A percentile compares a stretch with the other conserved stretches of the same genome.
phyloP scores from a whole-genome alignment of 2,888 invertebrate species.

The Gastracanthus pulcherrimus region DNA sequence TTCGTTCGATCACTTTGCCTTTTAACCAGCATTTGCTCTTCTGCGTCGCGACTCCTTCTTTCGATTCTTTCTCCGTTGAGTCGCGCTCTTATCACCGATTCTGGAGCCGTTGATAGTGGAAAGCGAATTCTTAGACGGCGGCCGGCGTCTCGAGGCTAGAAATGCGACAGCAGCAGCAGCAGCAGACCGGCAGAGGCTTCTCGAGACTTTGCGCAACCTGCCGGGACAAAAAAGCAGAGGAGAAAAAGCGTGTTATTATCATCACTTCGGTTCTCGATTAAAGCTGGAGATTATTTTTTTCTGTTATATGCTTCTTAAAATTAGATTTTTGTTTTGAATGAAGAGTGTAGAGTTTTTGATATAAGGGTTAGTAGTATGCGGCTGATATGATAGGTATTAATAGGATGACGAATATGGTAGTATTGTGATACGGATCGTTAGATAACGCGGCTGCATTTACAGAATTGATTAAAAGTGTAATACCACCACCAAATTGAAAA shows the following conservation, averaged over 20 bases:
- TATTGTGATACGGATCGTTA: too few species aligned
- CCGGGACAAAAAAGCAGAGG: slow-evolving; percentile 16
- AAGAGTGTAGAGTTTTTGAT: not conserved
- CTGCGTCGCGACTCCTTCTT: too few species aligned
- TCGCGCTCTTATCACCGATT: too few species aligned
- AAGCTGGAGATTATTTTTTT: not conserved
- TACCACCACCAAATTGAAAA: too few species aligned
- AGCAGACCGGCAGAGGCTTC: not conserved
- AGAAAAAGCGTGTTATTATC: not conserved
- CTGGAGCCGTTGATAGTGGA: not conserved
- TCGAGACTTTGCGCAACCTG: slow-evolving; percentile 38
- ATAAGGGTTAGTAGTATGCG: not conserved
- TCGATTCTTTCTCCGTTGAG: not conserved
- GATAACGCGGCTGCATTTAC: not conserved
- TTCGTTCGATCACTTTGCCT: not conserved
- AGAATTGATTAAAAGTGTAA: too few species aligned
- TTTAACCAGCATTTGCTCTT: not conserved
- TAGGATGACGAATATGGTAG: too few species aligned
- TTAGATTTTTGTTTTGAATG: not conserved
- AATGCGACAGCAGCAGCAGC: not conserved
- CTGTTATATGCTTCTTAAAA: not conserved
- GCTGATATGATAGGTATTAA: not conserved
- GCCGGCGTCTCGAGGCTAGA: not conserved
- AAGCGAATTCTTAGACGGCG: not conserved
- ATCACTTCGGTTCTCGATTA: not conserved